Percentiles rank a stretch among this genome's conserved stretches.
These are phyloP conservation scores for Pissodes strobi DNA, from an alignment of 1,140 invertebrate species.

Conservation along the genomic window DNA sequence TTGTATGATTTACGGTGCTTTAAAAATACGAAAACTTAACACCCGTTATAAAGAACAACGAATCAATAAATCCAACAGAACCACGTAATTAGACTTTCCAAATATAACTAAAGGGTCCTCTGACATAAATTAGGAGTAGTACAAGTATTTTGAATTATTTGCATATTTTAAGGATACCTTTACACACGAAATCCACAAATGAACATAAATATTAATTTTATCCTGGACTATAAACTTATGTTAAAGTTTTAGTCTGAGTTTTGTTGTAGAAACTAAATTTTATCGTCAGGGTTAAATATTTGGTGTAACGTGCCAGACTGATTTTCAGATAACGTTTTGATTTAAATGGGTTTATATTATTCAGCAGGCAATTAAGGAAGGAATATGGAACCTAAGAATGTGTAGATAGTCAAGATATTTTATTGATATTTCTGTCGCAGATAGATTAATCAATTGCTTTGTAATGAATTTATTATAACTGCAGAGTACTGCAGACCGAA, in stretches of 20 bases:
- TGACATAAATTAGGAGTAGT: conserved; percentile 16
- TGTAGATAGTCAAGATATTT: too few species aligned
- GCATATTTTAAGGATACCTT: conserved; percentile 24
- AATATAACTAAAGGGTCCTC: background rate
- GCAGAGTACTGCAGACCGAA: too few species aligned
- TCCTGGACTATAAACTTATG: conserved; percentile 7
- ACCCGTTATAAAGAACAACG: too few species aligned
- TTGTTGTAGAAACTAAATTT: conserved; percentile 30
- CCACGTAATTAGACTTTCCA: conserved; percentile 17
- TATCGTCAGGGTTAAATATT: conserved; percentile 14
- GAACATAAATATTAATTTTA: conserved; percentile 39
- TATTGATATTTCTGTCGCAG: too few species aligned
- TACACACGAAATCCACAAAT: conserved; percentile 35
- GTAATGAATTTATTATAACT: too few species aligned
- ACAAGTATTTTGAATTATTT: conserved; percentile 26
- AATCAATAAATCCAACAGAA: background rate
- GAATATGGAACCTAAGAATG: too few species aligned
- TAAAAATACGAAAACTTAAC: too few species aligned
- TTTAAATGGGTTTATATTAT: too few species aligned
- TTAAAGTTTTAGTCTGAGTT: conserved; percentile 29
- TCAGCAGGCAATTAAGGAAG: too few species aligned
- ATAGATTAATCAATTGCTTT: too few species aligned
- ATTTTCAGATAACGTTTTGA: conserved; percentile 6
- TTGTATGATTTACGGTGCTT: too few species aligned
- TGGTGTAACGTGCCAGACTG: background rate